Evolutionary conservation across 2,797 vertebrate genomes (phyloP), one percentile per base, ranked within the genome.

Genomic region (Parauchenoglanis ngamensis): DNA sequence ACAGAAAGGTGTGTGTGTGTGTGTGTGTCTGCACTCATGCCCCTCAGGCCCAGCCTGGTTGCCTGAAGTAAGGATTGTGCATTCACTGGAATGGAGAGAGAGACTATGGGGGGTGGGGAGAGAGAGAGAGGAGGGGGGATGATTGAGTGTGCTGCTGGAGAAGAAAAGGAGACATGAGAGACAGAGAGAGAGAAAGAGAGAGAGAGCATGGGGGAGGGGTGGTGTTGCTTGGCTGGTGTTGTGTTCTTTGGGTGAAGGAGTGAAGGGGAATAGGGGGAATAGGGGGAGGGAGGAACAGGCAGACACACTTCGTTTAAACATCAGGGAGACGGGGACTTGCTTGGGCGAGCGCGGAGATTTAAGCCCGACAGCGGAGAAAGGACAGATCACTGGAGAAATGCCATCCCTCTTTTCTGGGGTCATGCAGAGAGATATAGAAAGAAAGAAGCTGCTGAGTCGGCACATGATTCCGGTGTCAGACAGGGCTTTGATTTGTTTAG

Each of bases 111-210:
- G 83, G 90, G 35, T 46, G 15, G 80, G 28, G 61, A 52, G 73
- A 35, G 19, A 54, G 40, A 59, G 17, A 87, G 31, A 84, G 90
- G 49, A 85, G 88, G 88, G 44, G 88, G 88, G 91, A 90, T 95
- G 95, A 95, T 95, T 95, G 94, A 95, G 94, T 94, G 92, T 92
- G 91, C 91, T 94, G 95, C 92, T 92, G 88, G 89, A 90, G 91
- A 92, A 93, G 91, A 94, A 94, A 93, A 94, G 89, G 88, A 91
- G 89, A 92, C 88, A 86, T 87, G 81, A 87, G 89, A 90, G 91
- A 91, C 91, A 80, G 86, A 70, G 81, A 72, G 87, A 85, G 85
- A 67, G 89, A 75, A 72, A 68, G 79, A 68, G 87, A 83, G 86
- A 73, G 89, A 57, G 76, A 54, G 86, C 40, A 1, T 87, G 88